These are phyloP conservation scores for Myotis myotis DNA, from an alignment of 2,797 vertebrate genomes.

Conservation along the genomic window DNA sequence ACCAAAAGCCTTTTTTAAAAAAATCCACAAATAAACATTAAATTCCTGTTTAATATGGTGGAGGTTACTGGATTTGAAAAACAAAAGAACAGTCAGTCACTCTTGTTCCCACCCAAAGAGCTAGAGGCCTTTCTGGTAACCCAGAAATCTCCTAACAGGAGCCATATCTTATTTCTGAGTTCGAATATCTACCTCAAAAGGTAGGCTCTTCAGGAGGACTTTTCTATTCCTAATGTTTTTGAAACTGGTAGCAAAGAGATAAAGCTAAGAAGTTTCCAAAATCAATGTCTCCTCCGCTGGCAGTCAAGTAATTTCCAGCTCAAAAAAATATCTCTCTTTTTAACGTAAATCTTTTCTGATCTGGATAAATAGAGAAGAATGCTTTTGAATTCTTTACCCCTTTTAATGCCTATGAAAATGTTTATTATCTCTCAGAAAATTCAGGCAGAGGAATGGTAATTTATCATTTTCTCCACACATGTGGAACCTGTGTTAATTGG, in stretches of 20 bases:
- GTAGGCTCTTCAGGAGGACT: background rate
- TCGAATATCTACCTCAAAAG: background rate
- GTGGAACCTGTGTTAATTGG: background rate
- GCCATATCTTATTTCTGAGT: background rate
- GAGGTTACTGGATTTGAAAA: constrained; percentile 59
- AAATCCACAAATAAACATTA: constrained; percentile 73
- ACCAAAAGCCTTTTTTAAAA: constrained; percentile 58
- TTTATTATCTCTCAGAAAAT: constrained; percentile 12
- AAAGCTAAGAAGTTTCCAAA: background rate
- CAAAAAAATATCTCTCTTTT: background rate
- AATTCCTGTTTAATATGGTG: constrained; percentile 67
- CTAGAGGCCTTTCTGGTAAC: background rate
- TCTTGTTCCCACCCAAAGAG: background rate
- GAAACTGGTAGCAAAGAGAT: background rate
- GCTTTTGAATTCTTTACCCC: background rate
- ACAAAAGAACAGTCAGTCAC: constrained; percentile 56
- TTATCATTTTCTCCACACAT: background rate
- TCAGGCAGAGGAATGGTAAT: background rate
- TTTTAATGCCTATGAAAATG: constrained; percentile 8
- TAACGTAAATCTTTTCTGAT: background rate
- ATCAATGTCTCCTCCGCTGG: background rate
- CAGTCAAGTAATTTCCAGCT: background rate
- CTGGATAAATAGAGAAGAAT: background rate
- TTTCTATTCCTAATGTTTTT: background rate
- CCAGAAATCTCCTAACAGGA: background rate